These are phyloP conservation scores for Dascyllus trimaculatus DNA, from an alignment of 2,113 vertebrate genomes.

Conservation along the genomic window DNA sequence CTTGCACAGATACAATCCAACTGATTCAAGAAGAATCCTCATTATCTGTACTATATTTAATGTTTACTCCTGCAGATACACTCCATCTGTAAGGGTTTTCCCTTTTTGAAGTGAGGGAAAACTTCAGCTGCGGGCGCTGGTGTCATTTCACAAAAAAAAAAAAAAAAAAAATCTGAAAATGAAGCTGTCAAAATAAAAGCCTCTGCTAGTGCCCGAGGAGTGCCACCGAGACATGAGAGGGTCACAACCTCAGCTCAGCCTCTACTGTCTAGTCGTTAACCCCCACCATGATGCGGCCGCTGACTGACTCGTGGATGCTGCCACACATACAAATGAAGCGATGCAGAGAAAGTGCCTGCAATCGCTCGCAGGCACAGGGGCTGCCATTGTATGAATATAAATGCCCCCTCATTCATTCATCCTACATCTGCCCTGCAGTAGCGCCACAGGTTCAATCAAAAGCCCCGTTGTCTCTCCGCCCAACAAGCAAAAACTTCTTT, in stretches of 20 bases:
- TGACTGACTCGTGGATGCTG: slow-evolving; percentile 4
- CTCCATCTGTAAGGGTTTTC: not conserved
- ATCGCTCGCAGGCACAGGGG: slow-evolving; percentile 8
- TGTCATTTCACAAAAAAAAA: too few species aligned
- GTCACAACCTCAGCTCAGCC: slow-evolving; percentile 17
- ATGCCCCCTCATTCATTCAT: slow-evolving; percentile 22
- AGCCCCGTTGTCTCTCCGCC: slow-evolving; percentile 29
- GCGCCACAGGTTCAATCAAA: slow-evolving; percentile 40
- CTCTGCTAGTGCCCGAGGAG: not conserved
- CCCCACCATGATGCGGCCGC: not conserved
- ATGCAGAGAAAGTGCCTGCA: slow-evolving; percentile 21
- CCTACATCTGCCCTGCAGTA: slow-evolving; percentile 33
- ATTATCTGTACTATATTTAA: not conserved
- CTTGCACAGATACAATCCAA: not conserved
- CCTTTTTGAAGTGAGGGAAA: slow-evolving; percentile 1
- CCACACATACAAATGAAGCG: slow-evolving; percentile 23
- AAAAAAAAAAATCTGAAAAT: not conserved
- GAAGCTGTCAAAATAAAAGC: not conserved
- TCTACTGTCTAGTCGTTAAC: slow-evolving; percentile 35
- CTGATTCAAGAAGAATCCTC: not conserved
- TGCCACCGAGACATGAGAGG: slow-evolving; percentile 12
- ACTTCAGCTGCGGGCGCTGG: not conserved
- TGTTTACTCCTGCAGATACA: not conserved
- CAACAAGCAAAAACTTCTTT: not conserved
- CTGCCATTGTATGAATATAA: slow-evolving; percentile 11